Evolutionary conservation across 1,140 invertebrate genomes (phyloP).

Genomic region (Drosophila aff.): DNA sequence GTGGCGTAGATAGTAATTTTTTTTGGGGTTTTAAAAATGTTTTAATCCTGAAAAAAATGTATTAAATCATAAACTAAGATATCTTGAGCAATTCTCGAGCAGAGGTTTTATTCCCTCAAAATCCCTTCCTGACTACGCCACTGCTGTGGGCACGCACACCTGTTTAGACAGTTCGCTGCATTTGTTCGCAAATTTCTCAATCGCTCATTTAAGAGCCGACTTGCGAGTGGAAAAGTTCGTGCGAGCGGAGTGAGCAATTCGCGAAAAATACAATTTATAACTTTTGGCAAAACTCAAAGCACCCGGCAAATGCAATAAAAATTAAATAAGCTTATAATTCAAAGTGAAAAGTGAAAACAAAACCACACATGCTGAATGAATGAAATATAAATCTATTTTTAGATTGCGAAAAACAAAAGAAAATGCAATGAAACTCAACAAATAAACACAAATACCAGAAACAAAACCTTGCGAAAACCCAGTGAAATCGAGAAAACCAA

Average conservation of each 20-base stretch:
- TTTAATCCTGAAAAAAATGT: not conserved
- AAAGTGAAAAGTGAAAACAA: slow-evolving; percentile 24
- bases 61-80: no score
- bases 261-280: not conserved
- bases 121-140: not conserved
- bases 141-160: slow-evolving; percentile 22
- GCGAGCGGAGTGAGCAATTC: slow-evolving; percentile 13
- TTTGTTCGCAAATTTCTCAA: slow-evolving; percentile 14
- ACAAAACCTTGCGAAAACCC: slow-evolving; percentile 5
- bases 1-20: not conserved
- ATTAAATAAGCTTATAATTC: not conserved
- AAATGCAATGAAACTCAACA: slow-evolving; percentile 56
- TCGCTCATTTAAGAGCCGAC: slow-evolving; percentile 26
- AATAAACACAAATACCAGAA: slow-evolving; percentile 36
- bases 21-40: not conserved
- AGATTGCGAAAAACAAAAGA: slow-evolving; percentile 21
- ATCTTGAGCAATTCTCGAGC: not conserved
- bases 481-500: slow-evolving; percentile 42
- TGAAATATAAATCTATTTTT: slow-evolving; percentile 42
- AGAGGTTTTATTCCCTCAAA: not conserved
- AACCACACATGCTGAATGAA: not conserved
- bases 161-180: slow-evolving; percentile 18
- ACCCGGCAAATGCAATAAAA: slow-evolving; percentile 4
- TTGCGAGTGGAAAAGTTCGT: slow-evolving; percentile 35
- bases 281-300: slow-evolving; percentile 6